Conservation (phyloP, 2,888 invertebrate genomes). For the Andrena camellia region DNA sequence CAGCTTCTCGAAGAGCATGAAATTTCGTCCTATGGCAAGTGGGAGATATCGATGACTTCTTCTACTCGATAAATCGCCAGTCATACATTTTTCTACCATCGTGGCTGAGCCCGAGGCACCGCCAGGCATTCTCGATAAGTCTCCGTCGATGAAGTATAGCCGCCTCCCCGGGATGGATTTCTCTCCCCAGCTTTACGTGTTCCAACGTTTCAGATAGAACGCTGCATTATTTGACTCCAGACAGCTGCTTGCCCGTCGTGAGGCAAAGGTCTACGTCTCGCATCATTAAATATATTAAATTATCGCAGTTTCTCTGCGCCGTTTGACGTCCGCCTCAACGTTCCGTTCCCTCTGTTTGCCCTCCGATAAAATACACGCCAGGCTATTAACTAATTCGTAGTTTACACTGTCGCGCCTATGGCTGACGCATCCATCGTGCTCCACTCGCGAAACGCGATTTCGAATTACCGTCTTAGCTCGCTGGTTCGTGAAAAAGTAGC, state of each 20-base stretch:
- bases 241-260: too few relatives aligned
- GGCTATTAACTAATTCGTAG: background rate
- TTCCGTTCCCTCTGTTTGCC: too few relatives aligned
- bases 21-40: background rate
- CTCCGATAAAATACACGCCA: background rate
- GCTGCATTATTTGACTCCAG: background rate
- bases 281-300: too few relatives aligned
- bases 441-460: background rate
- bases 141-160: slow-evolving; percentile 26
- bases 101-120: slow-evolving; percentile 6
- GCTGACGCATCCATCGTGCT: background rate
- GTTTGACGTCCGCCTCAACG: too few relatives aligned
- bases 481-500: background rate
- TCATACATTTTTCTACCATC: background rate
- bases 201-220: background rate
- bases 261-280: too few relatives aligned
- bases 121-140: slow-evolving; percentile 22
- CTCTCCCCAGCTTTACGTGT: background rate
- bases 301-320: too few relatives aligned
- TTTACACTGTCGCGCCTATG: background rate
- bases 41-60: background rate
- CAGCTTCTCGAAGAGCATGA: background rate
- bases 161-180: background rate
- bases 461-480: background rate
- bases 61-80: slow-evolving; percentile 9